Conservation (phyloP, 2,888 invertebrate genomes). For the Euclidia mi region DNA sequence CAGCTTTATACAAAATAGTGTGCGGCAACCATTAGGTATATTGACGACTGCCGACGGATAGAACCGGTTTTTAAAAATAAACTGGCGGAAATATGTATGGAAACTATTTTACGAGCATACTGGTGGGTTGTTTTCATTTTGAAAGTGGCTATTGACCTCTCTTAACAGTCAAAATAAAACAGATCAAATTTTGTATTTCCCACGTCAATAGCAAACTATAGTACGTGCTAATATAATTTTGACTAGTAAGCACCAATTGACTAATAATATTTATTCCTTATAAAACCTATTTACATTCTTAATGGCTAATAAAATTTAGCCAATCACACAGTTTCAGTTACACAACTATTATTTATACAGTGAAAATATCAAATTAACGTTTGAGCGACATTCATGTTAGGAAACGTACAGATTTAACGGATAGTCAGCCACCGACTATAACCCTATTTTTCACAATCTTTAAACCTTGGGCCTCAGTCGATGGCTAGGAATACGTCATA, state of each 20-base stretch:
- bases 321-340: slow-evolving; percentile 66
- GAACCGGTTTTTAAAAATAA: no score
- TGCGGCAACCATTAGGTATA: no score
- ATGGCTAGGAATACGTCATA: background rate
- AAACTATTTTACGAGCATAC: no score
- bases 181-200: slow-evolving; percentile 41
- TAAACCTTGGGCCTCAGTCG: background rate
- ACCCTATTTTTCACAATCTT: background rate
- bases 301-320: slow-evolving; percentile 85
- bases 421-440: slow-evolving; percentile 5
- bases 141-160: background rate
- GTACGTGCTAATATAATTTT: slow-evolving; percentile 88
- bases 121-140: no score
- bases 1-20: no score
- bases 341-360: slow-evolving; percentile 49
- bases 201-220: slow-evolving; percentile 56
- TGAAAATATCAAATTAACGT: slow-evolving; percentile 45
- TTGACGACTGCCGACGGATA: no score
- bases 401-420: slow-evolving; percentile 8
- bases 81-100: no score
- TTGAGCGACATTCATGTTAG: slow-evolving; percentile 45
- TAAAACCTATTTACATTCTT: slow-evolving; percentile 71
- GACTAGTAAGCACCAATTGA: slow-evolving; percentile 90
- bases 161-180: slow-evolving; percentile 6
- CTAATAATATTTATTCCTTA: slow-evolving; percentile 77